phyloP scores from a whole-genome alignment of 2,113 vertebrate genomes.

The Mionectes macconnelli region DNA sequence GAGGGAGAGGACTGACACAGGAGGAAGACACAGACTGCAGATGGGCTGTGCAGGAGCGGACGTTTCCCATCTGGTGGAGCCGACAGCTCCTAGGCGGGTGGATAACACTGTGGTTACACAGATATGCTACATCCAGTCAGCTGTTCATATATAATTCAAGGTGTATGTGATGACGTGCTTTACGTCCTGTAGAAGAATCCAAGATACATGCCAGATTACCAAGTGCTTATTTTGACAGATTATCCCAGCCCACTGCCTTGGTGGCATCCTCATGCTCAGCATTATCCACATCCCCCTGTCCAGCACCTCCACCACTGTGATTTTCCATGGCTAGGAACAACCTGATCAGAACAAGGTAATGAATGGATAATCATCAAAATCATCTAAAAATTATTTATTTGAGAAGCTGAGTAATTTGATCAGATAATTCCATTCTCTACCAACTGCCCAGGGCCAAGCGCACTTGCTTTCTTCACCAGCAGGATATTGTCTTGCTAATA shows the following conservation, averaged over 20 bases:
- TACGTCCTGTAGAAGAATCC: not conserved
- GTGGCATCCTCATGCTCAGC: not conserved
- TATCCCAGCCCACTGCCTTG: not conserved
- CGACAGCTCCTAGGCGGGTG: not conserved
- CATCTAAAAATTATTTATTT: not conserved
- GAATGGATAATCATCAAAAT: not conserved
- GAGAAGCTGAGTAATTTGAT: conserved; percentile 5
- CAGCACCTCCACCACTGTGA: not conserved
- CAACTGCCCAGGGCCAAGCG: not conserved
- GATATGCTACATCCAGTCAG: not conserved
- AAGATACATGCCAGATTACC: not conserved
- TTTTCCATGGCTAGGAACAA: not conserved
- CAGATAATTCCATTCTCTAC: not conserved
- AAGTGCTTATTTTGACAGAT: not conserved
- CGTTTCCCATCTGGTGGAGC: not conserved
- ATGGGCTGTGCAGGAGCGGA: not conserved
- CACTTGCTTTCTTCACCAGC: not conserved
- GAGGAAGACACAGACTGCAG: not conserved
- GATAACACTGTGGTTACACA: not conserved
- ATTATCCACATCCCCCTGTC: not conserved
- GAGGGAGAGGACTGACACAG: not conserved
- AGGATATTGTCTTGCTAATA: not conserved
- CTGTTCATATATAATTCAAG: not conserved
- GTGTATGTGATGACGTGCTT: not conserved
- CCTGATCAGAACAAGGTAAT: not conserved